phyloP scores from a whole-genome alignment of 2,888 invertebrate species.

The Papilio elwesi region DNA sequence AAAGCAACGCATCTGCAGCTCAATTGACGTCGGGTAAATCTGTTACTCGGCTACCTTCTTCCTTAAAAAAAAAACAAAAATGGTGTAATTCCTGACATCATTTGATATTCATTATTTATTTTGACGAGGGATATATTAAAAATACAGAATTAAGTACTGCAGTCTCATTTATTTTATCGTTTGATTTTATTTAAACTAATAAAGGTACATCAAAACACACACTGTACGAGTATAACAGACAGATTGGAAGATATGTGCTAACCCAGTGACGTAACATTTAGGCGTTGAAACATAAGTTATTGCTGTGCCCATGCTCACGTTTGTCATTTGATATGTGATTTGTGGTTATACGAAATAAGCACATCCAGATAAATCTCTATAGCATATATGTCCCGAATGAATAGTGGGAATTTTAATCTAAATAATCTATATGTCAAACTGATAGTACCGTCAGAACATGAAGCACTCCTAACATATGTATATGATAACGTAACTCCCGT shows the following conservation, averaged over 20 bases:
- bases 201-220: slow-evolving; percentile 80
- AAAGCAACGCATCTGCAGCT: no score
- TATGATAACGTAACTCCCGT: slow-evolving; percentile 74
- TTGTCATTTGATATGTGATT: slow-evolving; percentile 48
- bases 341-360: slow-evolving; percentile 42
- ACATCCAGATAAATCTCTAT: slow-evolving; percentile 47
- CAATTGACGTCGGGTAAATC: no score
- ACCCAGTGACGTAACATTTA: slow-evolving; percentile 64
- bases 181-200: slow-evolving; percentile 74
- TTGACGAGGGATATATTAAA: slow-evolving; percentile 17
- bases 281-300: slow-evolving; percentile 52
- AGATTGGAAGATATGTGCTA: slow-evolving; percentile 77
- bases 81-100: no score
- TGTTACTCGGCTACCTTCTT: no score
- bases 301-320: slow-evolving; percentile 52
- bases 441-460: slow-evolving; percentile 66
- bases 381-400: slow-evolving; percentile 52
- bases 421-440: slow-evolving; percentile 62
- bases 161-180: slow-evolving; percentile 81
- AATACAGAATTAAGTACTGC: slow-evolving; percentile 64
- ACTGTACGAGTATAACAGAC: slow-evolving; percentile 63
- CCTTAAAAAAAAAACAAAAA: no score
- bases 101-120: not conserved
- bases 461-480: slow-evolving; percentile 76
- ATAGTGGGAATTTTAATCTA: slow-evolving; percentile 60